Base-by-base conservation (phyloP, 2,888 invertebrate species). In the Pterobdella sp. region DNA sequence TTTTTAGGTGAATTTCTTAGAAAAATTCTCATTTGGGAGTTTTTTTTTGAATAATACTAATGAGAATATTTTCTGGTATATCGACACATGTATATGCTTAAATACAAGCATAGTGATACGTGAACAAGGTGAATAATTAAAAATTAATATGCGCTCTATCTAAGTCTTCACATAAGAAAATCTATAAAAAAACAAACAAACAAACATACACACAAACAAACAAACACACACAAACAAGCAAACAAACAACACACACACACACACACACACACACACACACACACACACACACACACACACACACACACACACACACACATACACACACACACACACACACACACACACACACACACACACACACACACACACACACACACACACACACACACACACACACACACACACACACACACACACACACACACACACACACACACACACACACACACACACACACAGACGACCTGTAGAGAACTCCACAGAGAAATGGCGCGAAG, bases 401-500 rank as follows among this genome's bases (percentile, higher is more conserved):
- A 26, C 60, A 56, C 4, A 18, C 26, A 56, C 60, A 56, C n/a
- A 56, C 60, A 22, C 26, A 56, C 60, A 56, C n/a, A 56, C 60
- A 56, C 26, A 22, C 60, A 56, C n/a, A 56, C 60, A 22, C n/a
- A 56, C 60, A 56, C 7, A 56, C 60, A 56, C n/a, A 56, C 60
- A 56, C n/a, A 56, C 60, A 56, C n/a, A 56, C 60, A 56, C n/a
- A 56, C 60, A 56, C n/a, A 56, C 60, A 56, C n/a, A 56, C 60
- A 56, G 4, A 56, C 60, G 10, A 18, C 7, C 42, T 42, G 42
- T 42, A 14, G 42, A 7, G 42, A 42, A 18, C 10, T 42, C 42
- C 42, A 18, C 42, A 42, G 42, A 42, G 42, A 42, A 42, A 42
- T 18, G 42, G 42, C 7, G 42, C 42, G 42, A 42, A 42, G 42